Evolutionary conservation across 1,140 invertebrate species (phyloP).

Genomic region (Pollicipes pollicipes): DNA sequence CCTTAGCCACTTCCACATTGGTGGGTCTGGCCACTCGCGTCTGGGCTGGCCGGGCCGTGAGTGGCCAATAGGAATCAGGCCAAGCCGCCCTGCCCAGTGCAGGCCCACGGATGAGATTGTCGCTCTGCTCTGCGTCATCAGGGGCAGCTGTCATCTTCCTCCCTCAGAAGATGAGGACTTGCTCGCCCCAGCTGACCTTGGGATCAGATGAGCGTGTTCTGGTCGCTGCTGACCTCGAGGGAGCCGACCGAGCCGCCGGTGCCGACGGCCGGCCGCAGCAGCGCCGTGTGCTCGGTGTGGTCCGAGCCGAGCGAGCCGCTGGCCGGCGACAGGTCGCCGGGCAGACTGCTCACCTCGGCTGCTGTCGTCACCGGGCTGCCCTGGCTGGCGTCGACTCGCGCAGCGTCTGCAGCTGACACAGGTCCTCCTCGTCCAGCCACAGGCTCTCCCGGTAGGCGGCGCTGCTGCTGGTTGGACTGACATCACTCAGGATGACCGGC

Average conservation of each 20-base stretch:
- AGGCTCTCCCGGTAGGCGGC: slow-evolving; percentile 6
- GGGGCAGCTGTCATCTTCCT: too few species aligned
- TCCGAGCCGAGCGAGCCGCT: slow-evolving; percentile 2
- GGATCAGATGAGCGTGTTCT: too few species aligned
- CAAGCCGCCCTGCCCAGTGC: too few species aligned
- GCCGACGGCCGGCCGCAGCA: neutral
- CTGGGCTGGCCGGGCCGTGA: too few species aligned
- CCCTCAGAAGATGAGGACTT: too few species aligned
- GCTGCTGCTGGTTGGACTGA: slow-evolving; percentile 8
- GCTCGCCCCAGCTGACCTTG: too few species aligned
- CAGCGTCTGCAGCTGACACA: slow-evolving; percentile 7
- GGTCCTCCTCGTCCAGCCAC: neutral
- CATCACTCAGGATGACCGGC: slow-evolving; percentile 16
- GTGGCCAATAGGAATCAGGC: too few species aligned
- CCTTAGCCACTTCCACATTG: too few species aligned
- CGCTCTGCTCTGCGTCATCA: too few species aligned
- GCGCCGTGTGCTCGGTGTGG: neutral
- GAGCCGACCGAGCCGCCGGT: neutral
- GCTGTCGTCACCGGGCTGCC: neutral
- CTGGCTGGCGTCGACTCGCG: slow-evolving; percentile 12
- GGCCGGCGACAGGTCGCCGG: neutral
- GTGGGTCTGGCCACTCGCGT: too few species aligned
- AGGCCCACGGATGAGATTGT: too few species aligned
- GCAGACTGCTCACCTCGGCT: slow-evolving; percentile 4
- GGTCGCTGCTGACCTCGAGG: too few species aligned